A percentile compares a stretch with the other conserved stretches of the same genome.
Evolutionary conservation across 2,888 invertebrate species (phyloP).

Genomic region (Rhodophaea formosa): DNA sequence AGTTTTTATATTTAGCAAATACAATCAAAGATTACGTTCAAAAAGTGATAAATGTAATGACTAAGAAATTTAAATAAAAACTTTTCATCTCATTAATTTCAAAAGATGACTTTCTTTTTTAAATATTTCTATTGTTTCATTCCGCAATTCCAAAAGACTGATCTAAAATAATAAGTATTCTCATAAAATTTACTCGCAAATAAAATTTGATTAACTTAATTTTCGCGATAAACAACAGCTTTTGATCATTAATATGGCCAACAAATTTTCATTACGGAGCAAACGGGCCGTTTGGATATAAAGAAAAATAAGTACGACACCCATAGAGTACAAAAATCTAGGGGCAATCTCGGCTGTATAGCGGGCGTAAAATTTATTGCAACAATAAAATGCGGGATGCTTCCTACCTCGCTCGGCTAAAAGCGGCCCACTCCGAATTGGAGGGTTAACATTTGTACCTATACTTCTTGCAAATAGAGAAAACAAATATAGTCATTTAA

Average conservation of each 20-base stretch:
- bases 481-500: conserved; percentile 23
- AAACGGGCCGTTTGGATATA: conserved; percentile 32
- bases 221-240: conserved; percentile 18
- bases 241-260: conserved; percentile 49
- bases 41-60: no score
- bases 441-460: conserved; percentile 35
- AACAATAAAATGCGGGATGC: conserved; percentile 76
- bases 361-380: conserved; percentile 72
- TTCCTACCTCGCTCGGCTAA: conserved; percentile 53
- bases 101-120: neutral
- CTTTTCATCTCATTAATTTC: no score
- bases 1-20: no score
- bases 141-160: neutral
- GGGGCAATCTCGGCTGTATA: conserved; percentile 69
- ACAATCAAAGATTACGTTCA: no score
- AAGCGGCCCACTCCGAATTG: conserved; percentile 49
- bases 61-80: no score
- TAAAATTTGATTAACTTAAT: conserved; percentile 14
- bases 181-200: conserved; percentile 5
- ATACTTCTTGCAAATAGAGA: conserved; percentile 20
- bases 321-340: conserved; percentile 61
- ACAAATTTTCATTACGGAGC: conserved; percentile 50
- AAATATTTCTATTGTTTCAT: neutral
- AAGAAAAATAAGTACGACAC: conserved; percentile 41
- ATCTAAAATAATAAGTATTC: neutral